phyloP scores from a whole-genome alignment of 2,113 vertebrate species.

The Microtus oregoni region DNA sequence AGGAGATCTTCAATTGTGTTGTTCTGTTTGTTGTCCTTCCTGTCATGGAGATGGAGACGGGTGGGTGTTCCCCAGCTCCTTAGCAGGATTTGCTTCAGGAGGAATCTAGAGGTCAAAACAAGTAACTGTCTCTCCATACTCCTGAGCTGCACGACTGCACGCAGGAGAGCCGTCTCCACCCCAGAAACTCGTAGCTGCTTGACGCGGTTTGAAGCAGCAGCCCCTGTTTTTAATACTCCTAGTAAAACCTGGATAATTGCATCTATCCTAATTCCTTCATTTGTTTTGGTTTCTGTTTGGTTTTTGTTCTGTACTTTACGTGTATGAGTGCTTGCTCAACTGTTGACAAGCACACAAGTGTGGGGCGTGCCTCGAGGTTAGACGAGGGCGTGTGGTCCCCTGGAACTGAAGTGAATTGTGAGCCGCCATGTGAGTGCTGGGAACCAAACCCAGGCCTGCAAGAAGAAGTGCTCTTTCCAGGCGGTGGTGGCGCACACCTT shows the following conservation, averaged over 20 bases:
- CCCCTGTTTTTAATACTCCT: neutral
- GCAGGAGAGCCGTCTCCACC: neutral
- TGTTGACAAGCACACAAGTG: neutral
- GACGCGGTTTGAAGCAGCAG: neutral
- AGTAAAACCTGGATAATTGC: neutral
- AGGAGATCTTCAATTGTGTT: neutral
- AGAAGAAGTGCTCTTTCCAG: neutral
- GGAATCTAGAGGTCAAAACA: slow-evolving; percentile 60
- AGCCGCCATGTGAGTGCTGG: neutral
- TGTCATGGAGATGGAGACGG: neutral
- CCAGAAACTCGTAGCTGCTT: slow-evolving; percentile 56
- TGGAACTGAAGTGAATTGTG: neutral
- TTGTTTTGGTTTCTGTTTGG: neutral
- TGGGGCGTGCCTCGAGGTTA: neutral
- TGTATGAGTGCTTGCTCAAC: neutral
- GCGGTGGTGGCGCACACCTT: too few species aligned
- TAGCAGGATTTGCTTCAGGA: slow-evolving; percentile 64
- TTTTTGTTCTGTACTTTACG: neutral
- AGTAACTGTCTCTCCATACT: neutral
- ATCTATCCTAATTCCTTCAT: too few species aligned
- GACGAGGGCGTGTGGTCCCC: neutral
- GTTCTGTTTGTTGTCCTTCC: neutral
- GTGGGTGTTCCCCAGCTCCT: neutral
- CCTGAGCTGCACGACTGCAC: neutral
- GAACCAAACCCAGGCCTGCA: neutral